These are phyloP conservation scores for Carettochelys insculpta DNA, from an alignment of 2,113 vertebrate species.

Conservation along the genomic window DNA sequence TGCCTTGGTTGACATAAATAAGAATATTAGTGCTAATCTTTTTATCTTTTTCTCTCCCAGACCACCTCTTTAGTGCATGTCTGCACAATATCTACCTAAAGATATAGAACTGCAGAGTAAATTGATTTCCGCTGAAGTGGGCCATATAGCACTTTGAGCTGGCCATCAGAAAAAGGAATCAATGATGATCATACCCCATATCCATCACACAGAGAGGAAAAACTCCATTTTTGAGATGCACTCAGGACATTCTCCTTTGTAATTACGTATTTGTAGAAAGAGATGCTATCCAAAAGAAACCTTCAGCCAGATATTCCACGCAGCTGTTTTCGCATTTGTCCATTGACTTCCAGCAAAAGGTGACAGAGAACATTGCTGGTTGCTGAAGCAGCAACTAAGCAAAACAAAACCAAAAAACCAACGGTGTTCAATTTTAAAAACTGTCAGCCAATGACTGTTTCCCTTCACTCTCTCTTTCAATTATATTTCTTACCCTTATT, in stretches of 20 bases:
- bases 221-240: slow-evolving; percentile 26
- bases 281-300: slow-evolving; percentile 42
- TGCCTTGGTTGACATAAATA: not conserved
- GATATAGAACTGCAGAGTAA: slow-evolving; percentile 20
- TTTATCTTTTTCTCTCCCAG: not conserved
- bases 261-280: slow-evolving; percentile 1
- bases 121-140: slow-evolving; percentile 14
- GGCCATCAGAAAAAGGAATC: not conserved
- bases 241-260: slow-evolving; percentile 49
- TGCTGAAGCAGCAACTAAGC: not conserved
- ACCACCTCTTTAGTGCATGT: not conserved
- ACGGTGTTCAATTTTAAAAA: slow-evolving; percentile 14
- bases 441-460: not conserved
- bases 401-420: too few relatives aligned
- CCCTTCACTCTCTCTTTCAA: not conserved
- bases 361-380: slow-evolving; percentile 43
- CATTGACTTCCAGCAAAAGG: slow-evolving; percentile 53
- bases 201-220: slow-evolving; percentile 38
- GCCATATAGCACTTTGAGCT: not conserved
- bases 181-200: slow-evolving; percentile 28
- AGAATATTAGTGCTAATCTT: not conserved
- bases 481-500: not conserved
- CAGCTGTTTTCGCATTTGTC: slow-evolving; percentile 48
- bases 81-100: slow-evolving; percentile 54
- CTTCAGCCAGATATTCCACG: slow-evolving; percentile 10